phyloP scores from a whole-genome alignment of 2,797 vertebrate species.

The Dermochelys coriacea region DNA sequence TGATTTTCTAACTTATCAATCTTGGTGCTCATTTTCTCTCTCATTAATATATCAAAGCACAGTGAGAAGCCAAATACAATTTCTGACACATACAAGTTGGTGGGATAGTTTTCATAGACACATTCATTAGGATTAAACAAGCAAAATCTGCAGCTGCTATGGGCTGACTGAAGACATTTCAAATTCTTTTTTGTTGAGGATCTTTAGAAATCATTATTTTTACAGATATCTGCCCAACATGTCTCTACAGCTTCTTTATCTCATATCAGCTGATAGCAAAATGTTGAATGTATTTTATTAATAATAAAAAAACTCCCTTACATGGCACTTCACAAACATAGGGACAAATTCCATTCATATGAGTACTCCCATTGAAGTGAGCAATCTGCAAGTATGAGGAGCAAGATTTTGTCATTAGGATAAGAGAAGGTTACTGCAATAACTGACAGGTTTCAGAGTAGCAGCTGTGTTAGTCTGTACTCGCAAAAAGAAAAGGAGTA shows the following conservation, averaged over 20 bases:
- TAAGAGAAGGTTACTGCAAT: too few species aligned
- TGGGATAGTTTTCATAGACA: conserved; percentile 6
- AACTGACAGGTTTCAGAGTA: too few species aligned
- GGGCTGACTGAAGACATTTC: conserved; percentile 58
- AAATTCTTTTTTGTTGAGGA: conserved; percentile 66
- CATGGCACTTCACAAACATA: conserved; percentile 47
- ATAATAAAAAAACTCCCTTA: conserved; percentile 62
- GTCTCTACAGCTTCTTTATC: conserved; percentile 49
- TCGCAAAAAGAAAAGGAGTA: too few species aligned
- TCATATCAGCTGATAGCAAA: conserved; percentile 61
- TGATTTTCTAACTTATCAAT: neutral
- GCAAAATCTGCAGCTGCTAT: conserved; percentile 58
- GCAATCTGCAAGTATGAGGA: neutral
- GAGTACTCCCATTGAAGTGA: neutral
- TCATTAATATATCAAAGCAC: neutral
- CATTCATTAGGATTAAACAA: conserved; percentile 41
- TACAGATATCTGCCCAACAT: conserved; percentile 42
- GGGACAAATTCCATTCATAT: neutral
- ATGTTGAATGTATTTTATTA: conserved; percentile 62
- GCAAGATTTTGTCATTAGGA: neutral
- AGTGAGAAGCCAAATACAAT: conserved; percentile 15
- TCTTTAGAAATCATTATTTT: conserved; percentile 50
- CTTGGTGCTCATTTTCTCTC: neutral
- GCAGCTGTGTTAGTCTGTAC: too few species aligned
- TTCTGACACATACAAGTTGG: neutral